Evolutionary conservation across 2,797 vertebrate genomes (phyloP), one percentile per base, ranked within the genome.

Genomic region (Gastrophryne carolinensis): DNA sequence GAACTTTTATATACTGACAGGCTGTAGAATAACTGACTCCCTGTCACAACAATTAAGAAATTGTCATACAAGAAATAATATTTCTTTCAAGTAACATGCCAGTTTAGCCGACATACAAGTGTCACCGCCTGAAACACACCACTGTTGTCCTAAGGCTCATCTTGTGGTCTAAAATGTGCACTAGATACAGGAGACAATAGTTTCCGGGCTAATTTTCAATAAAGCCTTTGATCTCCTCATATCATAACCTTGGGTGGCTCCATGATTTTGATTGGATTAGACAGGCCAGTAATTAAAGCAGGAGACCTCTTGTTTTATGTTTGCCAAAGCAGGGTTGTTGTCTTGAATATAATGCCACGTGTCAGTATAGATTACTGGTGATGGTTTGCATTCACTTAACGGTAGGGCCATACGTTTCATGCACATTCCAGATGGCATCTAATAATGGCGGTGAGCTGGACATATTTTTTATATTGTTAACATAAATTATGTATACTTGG

Each of bases 281-380:
- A 60, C 54, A 49, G 68, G 37, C 15, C 30, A 37, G 44, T 49
- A 58, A 71, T 71, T 58, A 60, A 70, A 58, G 67, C 67, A 58
- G 35, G 44, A 50, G 53, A 58, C 56, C 27, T 71, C 68, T 58
- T 30, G 54, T 70, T 54, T 53, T 60, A 5, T 4, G 13, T 60
- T 60, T 34, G 27, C 29, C 37, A 27, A 58, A 17, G 1, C 39
- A 60, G 19, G 34, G 37, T 71, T 30, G 12, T 12, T 19, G 41
- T 19, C 49, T 39, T 41, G 41, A 60, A 27, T 2, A 6, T 60
- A 47, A 60, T 71, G 37, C n/a, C 52, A 54, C 17, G 34, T 71
- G 35, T 34, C 29, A 58, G 5, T 60, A 39, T 34, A 12, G 11
- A 71, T 60, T 47, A 71, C 39, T 23, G 17, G 12, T 60, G 15